These are phyloP conservation scores for Gorsachius magnificus DNA, from an alignment of 2,797 vertebrate genomes.

Conservation along the genomic window DNA sequence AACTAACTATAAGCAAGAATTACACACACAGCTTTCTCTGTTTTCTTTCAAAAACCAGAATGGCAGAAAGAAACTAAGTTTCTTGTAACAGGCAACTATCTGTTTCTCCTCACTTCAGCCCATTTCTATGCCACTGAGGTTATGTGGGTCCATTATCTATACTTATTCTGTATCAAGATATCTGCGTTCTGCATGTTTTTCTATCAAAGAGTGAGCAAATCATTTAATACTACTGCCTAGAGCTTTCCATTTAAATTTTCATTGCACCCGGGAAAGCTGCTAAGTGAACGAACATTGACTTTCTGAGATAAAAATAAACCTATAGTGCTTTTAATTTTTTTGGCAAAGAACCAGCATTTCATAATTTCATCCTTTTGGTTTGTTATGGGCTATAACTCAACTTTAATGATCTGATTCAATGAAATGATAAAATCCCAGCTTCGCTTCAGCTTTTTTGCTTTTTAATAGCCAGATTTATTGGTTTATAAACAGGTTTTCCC, in stretches of 20 bases:
- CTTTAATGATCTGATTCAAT: constrained; percentile 74
- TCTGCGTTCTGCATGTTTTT: constrained; percentile 49
- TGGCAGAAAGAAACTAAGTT: not conserved
- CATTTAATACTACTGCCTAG: constrained; percentile 61
- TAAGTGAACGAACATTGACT: constrained; percentile 68
- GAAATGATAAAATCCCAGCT: constrained; percentile 69
- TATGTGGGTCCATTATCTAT: constrained; percentile 21
- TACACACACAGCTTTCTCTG: not conserved
- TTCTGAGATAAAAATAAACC: constrained; percentile 73
- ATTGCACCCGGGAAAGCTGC: constrained; percentile 67
- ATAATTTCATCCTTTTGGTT: constrained; percentile 67
- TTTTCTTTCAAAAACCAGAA: not conserved
- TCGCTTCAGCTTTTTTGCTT: constrained; percentile 41
- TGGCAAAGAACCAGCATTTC: constrained; percentile 65
- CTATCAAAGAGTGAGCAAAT: constrained; percentile 58
- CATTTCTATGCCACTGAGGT: not conserved
- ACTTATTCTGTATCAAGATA: constrained; percentile 60
- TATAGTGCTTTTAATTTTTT: constrained; percentile 64
- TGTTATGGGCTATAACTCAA: constrained; percentile 71
- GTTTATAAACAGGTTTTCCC: not conserved
- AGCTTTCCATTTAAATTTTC: constrained; percentile 76
- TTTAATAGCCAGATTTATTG: constrained; percentile 44
- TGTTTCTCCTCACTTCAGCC: not conserved
- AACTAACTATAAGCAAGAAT: not conserved
- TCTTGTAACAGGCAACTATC: not conserved